Evolutionary conservation across 2,888 invertebrate genomes (phyloP).

Genomic region (Amblyjoppa proteus): DNA sequence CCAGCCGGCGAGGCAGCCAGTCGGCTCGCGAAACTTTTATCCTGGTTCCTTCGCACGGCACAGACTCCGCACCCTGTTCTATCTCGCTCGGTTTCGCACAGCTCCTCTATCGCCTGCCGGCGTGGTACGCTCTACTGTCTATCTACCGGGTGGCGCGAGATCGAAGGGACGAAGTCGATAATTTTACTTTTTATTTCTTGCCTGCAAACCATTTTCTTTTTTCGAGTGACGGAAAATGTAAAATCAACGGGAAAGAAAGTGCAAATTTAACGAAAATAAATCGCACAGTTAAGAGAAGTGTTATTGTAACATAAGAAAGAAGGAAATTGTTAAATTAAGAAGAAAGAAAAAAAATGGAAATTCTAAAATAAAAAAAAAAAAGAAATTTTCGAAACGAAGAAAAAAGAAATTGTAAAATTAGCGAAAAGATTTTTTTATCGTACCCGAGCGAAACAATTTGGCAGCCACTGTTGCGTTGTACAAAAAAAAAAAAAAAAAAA

Average conservation of each 20-base stretch:
- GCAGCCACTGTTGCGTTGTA: not conserved
- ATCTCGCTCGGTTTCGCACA: conserved; percentile 42
- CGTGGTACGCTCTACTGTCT: conserved; percentile 39
- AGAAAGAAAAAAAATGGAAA: not conserved
- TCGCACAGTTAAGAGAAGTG: not conserved
- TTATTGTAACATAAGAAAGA: not conserved
- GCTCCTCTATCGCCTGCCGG: conserved; percentile 51
- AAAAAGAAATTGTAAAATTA: not conserved
- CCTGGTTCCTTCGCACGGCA: conserved; percentile 36
- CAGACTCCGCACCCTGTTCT: conserved; percentile 65
- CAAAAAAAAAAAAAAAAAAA: not conserved
- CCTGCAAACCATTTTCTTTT: not conserved
- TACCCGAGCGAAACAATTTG: not conserved
- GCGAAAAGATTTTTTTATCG: not conserved
- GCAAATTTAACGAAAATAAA: not conserved
- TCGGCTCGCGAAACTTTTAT: conserved; percentile 49
- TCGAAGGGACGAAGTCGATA: not conserved
- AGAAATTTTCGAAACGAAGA: not conserved
- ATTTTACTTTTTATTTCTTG: not conserved
- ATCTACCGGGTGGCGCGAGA: conserved; percentile 71
- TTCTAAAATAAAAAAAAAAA: not conserved
- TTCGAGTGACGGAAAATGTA: not conserved
- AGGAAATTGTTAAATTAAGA: not conserved
- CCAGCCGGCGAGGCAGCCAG: conserved; percentile 7
- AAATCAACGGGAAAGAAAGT: not conserved